Evolutionary conservation across 2,888 invertebrate genomes (phyloP), one percentile per base, ranked within the genome.

Genomic region (Dryococelus australis): DNA sequence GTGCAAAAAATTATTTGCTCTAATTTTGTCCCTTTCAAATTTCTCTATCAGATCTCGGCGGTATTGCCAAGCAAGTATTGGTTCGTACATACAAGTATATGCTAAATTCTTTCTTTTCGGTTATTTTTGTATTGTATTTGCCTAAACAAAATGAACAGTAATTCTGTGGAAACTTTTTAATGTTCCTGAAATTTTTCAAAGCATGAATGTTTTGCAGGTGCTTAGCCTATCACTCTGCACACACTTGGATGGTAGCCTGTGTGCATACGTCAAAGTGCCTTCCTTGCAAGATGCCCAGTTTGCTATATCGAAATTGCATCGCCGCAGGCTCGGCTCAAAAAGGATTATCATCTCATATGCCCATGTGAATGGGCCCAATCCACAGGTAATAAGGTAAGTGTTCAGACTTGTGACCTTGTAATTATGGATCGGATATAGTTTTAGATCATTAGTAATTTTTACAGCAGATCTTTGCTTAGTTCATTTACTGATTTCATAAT

Each of bases 241-340:
- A 80, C 96, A 95, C 91, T 93, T 94, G 0, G 96, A 96, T 91
- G 96, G 96, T 85, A 94, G 94, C 87, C 94, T 96, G 35, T 93
- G 96, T 8, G 97, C 96, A 0, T 94, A 94, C 35, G 95, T 98
- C 0, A 94, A 95, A 90, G 95, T 98, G 0, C 94, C 95, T 0
- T 95, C 95, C 0, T 93, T 95, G 87, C 95, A 95, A 91, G 96
- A 97, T 90, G 93, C 94, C 88, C 92, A 94, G 90, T 90, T 90
- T 87, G 96, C 96, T 53, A 97, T 98, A 89, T 97, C 97, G 0
- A 96, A 97, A 91, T 93, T 98, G 85, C 98, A 98, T 92, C 95
- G 97, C 87, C 95, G 96, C 88, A 96, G 97, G 91, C 94, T 98
- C 87, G 98, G 97, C 12, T 96, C 96, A 89, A 96, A 97, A 90